Evolutionary conservation across 2,888 invertebrate genomes (phyloP), one percentile per base, ranked within the genome.

Genomic region (Caenorhabditis sinica): DNA sequence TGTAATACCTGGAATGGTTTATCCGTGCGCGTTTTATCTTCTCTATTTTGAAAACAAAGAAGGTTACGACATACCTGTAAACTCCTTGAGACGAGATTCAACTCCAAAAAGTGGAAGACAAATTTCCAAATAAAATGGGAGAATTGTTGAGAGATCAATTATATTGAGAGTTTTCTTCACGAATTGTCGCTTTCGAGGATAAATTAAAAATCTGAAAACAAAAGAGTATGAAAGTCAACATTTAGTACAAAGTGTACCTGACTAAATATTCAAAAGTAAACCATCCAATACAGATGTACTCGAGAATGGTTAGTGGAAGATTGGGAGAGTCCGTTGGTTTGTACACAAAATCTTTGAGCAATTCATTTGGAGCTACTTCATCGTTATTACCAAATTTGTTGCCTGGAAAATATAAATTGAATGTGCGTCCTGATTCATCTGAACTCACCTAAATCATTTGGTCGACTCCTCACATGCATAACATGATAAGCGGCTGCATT

Each of bases 281-380:
- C 92, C 92, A 92, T 40, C 86, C 87, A 45, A 92, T 92, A 81
- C 92, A 92, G 8, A 91, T 77, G 79, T 92, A 91, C 72, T 92
- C 92, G 30, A 92, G 77, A 33, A 88, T 68, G 2, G 90, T 83
- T 8, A 92, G 86, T 20, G 75, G 69, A 13, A 69, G 49, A 25
- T 87, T 86, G 13, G 92, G 92, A 63, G 87, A 86, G 76, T 91
- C 92, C 1, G 91, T 91, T 15, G 92, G 89, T 72, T 86, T 85
- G 82, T 88, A 87, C 25, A 86, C 83, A 63, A 87, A 87, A 43
- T 82, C 71, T 43, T 82, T 75, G 61, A 75, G 82, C 49, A 82
- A 36, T 68, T 85, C 76, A 63, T 79, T 80, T 66, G 80, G 66
- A 56, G 79, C 63, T 25, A 66, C 74, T n/a, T 87, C 82, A 2